phyloP scores from a whole-genome alignment of 2,888 invertebrate species.

The Barypeithes pellucidus region DNA sequence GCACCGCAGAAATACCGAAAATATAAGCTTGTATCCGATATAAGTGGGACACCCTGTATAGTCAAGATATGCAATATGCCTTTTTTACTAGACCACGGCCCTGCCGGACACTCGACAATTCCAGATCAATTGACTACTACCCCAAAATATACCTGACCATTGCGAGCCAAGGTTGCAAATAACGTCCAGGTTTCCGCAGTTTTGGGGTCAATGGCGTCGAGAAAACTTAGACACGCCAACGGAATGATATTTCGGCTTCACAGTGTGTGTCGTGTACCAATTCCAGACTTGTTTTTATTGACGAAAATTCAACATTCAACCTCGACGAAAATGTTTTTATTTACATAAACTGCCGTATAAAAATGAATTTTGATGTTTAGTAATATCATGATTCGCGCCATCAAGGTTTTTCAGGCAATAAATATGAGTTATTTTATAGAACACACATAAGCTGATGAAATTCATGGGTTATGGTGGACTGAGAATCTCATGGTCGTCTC shows the following conservation, averaged over 20 bases:
- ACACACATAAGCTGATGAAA: no score
- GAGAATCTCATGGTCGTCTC: no score
- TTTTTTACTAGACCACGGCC: no score
- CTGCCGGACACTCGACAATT: no score
- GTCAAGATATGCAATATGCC: no score
- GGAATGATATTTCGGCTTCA: slow-evolving; percentile 4
- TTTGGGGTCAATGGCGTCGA: slow-evolving; percentile 43
- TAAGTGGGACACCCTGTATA: no score
- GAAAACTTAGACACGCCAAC: slow-evolving; percentile 16
- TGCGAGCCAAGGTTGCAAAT: slow-evolving; percentile 20
- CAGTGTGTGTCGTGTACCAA: slow-evolving; percentile 4
- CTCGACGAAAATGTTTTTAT: slow-evolving; percentile 24
- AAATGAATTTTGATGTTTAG: slow-evolving; percentile 10
- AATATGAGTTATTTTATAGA: background rate
- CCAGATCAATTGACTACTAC: background rate
- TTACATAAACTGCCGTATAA: slow-evolving; percentile 9
- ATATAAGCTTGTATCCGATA: no score
- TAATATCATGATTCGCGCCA: background rate
- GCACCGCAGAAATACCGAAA: no score
- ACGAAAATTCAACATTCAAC: slow-evolving; percentile 16
- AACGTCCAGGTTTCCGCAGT: slow-evolving; percentile 21
- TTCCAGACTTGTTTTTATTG: slow-evolving; percentile 25
- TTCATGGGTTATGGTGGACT: no score
- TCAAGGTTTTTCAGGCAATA: slow-evolving; percentile 5
- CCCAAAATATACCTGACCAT: slow-evolving; percentile 20